Conservation (phyloP, 2,888 invertebrate species). For the Phorcus lineatus region DNA sequence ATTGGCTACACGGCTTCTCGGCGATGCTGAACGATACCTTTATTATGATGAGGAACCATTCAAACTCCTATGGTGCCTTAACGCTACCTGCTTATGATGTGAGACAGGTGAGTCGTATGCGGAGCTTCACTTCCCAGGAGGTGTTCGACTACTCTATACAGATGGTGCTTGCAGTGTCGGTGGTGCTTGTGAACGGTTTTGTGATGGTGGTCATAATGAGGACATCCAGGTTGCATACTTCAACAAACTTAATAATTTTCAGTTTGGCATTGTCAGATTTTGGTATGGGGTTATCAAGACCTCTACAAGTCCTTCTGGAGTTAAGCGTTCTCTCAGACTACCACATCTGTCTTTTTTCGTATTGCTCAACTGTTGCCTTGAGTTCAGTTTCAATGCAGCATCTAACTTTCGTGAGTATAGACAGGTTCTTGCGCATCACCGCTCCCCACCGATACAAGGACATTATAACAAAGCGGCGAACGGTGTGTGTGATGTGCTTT, state of each 20-base stretch:
- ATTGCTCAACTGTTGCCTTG: neutral
- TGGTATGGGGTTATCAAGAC: neutral
- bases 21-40: too few species aligned
- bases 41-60: too few species aligned
- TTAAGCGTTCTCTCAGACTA: neutral
- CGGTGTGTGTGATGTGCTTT: neutral
- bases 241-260: constrained; percentile 9
- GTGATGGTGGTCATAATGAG: neutral
- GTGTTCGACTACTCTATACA: neutral
- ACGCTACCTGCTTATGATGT: too few species aligned
- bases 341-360: neutral
- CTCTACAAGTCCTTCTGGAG: neutral
- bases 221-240: neutral
- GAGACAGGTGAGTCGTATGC: too few species aligned
- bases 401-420: constrained; percentile 8
- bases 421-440: neutral
- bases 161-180: neutral
- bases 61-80: too few species aligned
- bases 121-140: neutral
- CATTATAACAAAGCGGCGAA: neutral
- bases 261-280: constrained; percentile 21
- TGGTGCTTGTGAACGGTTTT: neutral
- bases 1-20: too few species aligned
- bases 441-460: neutral
- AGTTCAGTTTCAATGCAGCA: constrained; percentile 19